These are phyloP conservation scores for Bombylius discolor DNA, from an alignment of 2,888 invertebrate species.

Conservation along the genomic window DNA sequence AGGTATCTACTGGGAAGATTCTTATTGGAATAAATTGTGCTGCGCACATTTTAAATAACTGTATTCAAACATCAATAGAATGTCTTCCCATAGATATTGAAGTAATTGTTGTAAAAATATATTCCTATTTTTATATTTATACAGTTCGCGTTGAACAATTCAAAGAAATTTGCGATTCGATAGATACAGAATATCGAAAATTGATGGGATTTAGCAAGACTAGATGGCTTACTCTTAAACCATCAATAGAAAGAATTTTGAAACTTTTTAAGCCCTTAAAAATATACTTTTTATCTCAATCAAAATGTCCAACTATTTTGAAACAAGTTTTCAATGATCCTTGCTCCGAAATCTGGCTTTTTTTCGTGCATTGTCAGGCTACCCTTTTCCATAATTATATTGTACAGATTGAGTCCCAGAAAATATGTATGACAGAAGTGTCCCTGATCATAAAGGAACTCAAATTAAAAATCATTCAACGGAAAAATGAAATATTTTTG, in stretches of 20 bases:
- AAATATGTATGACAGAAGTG: background rate
- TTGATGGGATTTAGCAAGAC: slow-evolving; percentile 8
- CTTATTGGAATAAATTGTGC: slow-evolving; percentile 7
- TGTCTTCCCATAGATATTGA: slow-evolving; percentile 3
- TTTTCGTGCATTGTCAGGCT: background rate
- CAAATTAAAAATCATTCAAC: background rate
- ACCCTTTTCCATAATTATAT: background rate
- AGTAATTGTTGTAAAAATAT: slow-evolving; percentile 4
- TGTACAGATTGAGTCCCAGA: background rate
- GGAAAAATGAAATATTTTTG: background rate
- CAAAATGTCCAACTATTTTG: background rate
- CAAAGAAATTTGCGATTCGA: slow-evolving; percentile 4
- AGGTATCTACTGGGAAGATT: background rate
- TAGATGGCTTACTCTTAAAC: slow-evolving; percentile 8
- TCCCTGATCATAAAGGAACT: background rate
- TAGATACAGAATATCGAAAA: slow-evolving; percentile 4
- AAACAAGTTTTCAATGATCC: background rate
- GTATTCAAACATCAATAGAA: slow-evolving; percentile 1
- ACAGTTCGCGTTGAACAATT: slow-evolving; percentile 4
- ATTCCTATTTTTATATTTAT: slow-evolving; percentile 2
- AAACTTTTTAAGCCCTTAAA: slow-evolving; percentile 5
- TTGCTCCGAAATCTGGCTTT: background rate
- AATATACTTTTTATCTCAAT: slow-evolving; percentile 1
- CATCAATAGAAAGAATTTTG: slow-evolving; percentile 1
- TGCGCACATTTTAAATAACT: slow-evolving; percentile 6